A percentile compares a stretch with the other conserved stretches of the same genome.
Conservation (phyloP, 2,797 vertebrate species). For the Ammospiza maritima region DNA sequence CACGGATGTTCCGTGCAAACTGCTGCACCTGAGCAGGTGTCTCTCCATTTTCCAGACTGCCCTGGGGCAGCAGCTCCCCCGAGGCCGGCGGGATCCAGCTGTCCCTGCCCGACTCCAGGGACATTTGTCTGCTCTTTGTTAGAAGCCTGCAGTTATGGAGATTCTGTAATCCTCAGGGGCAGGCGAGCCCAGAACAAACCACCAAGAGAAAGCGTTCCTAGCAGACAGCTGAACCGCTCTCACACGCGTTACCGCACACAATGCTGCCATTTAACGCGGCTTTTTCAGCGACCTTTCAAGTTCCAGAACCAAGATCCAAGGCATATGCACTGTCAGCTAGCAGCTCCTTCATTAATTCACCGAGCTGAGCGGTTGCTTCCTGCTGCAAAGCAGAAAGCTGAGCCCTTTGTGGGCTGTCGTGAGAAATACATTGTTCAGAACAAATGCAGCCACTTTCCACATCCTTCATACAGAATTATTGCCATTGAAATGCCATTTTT, state of each 20-base stretch:
- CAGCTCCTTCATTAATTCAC: not conserved
- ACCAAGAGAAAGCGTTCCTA: not conserved
- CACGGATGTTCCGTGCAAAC: not conserved
- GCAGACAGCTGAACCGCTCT: not conserved
- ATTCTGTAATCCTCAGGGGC: conserved; percentile 3
- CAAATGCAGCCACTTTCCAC: not conserved
- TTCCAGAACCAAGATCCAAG: not conserved
- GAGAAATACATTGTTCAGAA: not conserved
- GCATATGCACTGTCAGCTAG: not conserved
- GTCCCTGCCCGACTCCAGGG: not conserved
- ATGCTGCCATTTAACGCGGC: not conserved
- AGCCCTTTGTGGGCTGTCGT: not conserved
- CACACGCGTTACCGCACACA: not conserved
- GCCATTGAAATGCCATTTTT: not conserved
- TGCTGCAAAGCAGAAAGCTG: not conserved
- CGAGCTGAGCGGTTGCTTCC: not conserved
- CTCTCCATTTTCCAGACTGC: not conserved
- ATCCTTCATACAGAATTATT: not conserved
- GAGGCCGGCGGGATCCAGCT: not conserved
- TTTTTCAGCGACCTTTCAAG: not conserved
- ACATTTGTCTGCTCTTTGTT: not conserved
- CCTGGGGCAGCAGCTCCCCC: not conserved
- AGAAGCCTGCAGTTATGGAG: not conserved
- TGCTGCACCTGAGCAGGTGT: not conserved
- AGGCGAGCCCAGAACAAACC: not conserved